These are phyloP conservation scores for Cheilosia impressa DNA, from an alignment of 2,888 invertebrate genomes.

Conservation along the genomic window DNA sequence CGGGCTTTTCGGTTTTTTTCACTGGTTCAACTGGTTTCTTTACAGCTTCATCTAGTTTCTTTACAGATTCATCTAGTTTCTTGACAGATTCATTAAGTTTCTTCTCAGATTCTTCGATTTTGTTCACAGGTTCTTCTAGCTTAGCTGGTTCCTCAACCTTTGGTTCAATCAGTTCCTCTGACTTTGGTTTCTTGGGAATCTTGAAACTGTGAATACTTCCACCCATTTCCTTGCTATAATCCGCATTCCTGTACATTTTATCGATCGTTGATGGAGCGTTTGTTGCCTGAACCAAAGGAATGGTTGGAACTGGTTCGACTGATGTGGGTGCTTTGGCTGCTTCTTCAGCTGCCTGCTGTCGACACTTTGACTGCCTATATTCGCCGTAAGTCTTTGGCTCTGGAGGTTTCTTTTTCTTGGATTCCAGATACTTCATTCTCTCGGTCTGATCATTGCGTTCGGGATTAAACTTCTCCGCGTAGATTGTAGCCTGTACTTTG, in stretches of 20 bases:
- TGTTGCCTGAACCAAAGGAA: conserved; percentile 26
- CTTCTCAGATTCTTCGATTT: conserved; percentile 1
- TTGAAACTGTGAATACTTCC: conserved; percentile 78
- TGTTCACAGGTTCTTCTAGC: background rate
- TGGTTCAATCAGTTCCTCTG: conserved; percentile 31
- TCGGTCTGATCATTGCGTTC: conserved; percentile 78
- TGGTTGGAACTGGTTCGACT: background rate
- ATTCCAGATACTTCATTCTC: conserved; percentile 78
- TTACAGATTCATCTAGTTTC: background rate
- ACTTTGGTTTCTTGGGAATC: conserved; percentile 79
- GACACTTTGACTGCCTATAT: conserved; percentile 79
- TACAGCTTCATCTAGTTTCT: background rate
- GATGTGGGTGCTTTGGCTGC: background rate
- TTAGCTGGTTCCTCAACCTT: conserved; percentile 27
- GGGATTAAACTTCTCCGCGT: conserved; percentile 77
- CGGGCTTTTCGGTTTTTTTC: conserved; percentile 8
- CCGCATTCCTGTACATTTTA: conserved; percentile 79
- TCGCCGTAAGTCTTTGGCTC: conserved; percentile 80
- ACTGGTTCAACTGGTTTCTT: background rate
- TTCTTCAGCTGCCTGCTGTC: conserved; percentile 34
- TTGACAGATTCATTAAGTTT: conserved; percentile 2
- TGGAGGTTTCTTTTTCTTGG: conserved; percentile 77
- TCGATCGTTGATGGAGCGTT: conserved; percentile 77
- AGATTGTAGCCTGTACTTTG: conserved; percentile 25
- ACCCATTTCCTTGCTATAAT: conserved; percentile 59